A percentile compares a stretch with the other conserved stretches of the same genome.
phyloP scores from a whole-genome alignment of 2,797 vertebrate species.

The Chelon auratus region DNA sequence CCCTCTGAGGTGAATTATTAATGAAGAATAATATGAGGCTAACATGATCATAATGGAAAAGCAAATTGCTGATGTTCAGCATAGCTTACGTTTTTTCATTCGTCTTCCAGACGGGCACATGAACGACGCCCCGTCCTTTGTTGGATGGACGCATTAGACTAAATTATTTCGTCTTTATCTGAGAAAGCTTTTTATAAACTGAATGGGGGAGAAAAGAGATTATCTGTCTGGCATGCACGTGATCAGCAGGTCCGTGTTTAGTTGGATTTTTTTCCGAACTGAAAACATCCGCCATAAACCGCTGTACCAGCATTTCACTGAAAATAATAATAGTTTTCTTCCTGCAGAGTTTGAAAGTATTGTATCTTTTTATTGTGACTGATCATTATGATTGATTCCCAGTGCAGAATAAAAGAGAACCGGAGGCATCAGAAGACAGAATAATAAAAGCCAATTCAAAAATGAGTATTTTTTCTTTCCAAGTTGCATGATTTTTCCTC shows the following conservation, averaged over 20 bases:
- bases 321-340: not conserved
- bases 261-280: constrained; percentile 12
- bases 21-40: not conserved
- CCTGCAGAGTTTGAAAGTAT: not conserved
- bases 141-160: no score
- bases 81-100: not conserved
- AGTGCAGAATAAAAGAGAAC: constrained; percentile 16
- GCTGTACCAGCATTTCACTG: not conserved
- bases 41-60: not conserved
- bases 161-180: not conserved
- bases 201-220: not conserved
- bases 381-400: constrained; percentile 25
- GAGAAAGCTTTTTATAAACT: not conserved
- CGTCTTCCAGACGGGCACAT: no score
- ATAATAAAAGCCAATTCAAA: constrained; percentile 21
- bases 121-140: no score
- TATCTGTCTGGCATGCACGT: constrained; percentile 10
- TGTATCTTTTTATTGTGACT: constrained; percentile 12
- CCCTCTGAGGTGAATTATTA: no score
- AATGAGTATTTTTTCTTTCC: not conserved
- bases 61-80: not conserved
- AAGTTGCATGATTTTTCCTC: constrained; percentile 18
- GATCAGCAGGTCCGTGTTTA: constrained; percentile 1
- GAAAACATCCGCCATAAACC: not conserved
- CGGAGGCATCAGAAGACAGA: constrained; percentile 7